phyloP scores from a whole-genome alignment of 2,797 vertebrate genomes.

The Gallinago solitaria region DNA sequence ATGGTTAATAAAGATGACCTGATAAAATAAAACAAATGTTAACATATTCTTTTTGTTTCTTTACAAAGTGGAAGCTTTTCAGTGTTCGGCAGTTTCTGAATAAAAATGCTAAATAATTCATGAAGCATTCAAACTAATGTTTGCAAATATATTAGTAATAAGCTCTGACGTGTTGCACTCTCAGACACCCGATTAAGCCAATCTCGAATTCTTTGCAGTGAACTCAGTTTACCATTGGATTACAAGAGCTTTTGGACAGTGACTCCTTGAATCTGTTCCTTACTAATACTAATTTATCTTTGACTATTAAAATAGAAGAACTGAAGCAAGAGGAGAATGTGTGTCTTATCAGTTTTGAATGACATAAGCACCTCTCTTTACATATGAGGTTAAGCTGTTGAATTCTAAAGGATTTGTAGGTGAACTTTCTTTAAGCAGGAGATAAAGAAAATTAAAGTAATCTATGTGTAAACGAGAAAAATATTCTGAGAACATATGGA shows the following conservation, averaged over 20 bases:
- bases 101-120: neutral
- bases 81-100: neutral
- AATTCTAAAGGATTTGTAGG: conserved; percentile 58
- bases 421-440: conserved; percentile 42
- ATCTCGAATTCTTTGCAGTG: neutral
- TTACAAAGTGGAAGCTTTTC: neutral
- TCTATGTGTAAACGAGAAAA: conserved; percentile 51
- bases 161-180: neutral
- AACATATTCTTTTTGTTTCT: neutral
- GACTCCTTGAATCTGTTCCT: conserved; percentile 30
- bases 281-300: conserved; percentile 28
- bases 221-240: conserved; percentile 48
- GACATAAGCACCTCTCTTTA: conserved; percentile 49
- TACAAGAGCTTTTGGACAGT: conserved; percentile 40
- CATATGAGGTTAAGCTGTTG: conserved; percentile 43
- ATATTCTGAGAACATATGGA: conserved; percentile 10
- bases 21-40: neutral
- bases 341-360: conserved; percentile 64
- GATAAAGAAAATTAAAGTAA: conserved; percentile 72
- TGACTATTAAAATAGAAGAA: conserved; percentile 40
- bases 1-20: neutral
- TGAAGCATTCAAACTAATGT: neutral
- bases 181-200: neutral
- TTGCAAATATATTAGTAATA: conserved; percentile 33
- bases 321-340: neutral